Evolutionary conservation across 2,797 vertebrate species (phyloP).

Genomic region (Triplophysa yarkandensis): DNA sequence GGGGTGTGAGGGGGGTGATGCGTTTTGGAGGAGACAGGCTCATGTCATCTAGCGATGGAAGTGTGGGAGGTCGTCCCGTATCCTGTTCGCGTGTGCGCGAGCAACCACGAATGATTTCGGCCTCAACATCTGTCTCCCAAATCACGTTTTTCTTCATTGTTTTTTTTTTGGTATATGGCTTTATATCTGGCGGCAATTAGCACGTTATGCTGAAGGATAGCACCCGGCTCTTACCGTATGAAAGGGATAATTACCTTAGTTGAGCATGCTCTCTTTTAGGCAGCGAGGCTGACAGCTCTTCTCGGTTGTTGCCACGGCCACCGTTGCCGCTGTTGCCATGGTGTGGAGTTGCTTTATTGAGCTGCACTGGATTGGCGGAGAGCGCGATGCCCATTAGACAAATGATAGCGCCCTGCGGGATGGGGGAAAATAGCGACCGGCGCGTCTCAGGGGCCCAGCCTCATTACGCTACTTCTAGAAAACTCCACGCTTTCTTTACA

Average conservation of each 20-base stretch:
- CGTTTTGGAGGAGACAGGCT: slow-evolving; percentile 74
- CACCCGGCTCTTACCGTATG: slow-evolving; percentile 61
- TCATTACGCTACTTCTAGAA: slow-evolving; percentile 35
- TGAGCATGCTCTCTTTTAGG: slow-evolving; percentile 59
- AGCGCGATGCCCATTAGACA: slow-evolving; percentile 56
- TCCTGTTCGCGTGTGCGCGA: slow-evolving; percentile 40
- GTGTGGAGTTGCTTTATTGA: slow-evolving; percentile 54
- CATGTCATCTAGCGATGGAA: slow-evolving; percentile 77
- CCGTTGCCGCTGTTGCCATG: slow-evolving; percentile 62
- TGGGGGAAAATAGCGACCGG: slow-evolving; percentile 21
- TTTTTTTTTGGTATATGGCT: slow-evolving; percentile 47
- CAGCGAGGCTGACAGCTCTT: slow-evolving; percentile 48
- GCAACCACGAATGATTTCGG: slow-evolving; percentile 47
- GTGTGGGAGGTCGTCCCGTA: slow-evolving; percentile 75
- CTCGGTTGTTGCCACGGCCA: slow-evolving; percentile 66
- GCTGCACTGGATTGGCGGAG: slow-evolving; percentile 61
- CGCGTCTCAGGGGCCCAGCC: slow-evolving; percentile 16
- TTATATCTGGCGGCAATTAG: slow-evolving; percentile 72
- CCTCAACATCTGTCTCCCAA: slow-evolving; percentile 42
- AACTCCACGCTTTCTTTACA: slow-evolving; percentile 8
- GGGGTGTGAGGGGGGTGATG: slow-evolving; percentile 72
- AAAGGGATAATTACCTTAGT: slow-evolving; percentile 73
- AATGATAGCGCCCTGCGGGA: slow-evolving; percentile 51
- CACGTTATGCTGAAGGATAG: slow-evolving; percentile 69
- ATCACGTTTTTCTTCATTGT: not conserved